Evolutionary conservation across 2,888 invertebrate species (phyloP), one percentile per base, ranked within the genome.

Genomic region (Pseudanteris insignis): DNA sequence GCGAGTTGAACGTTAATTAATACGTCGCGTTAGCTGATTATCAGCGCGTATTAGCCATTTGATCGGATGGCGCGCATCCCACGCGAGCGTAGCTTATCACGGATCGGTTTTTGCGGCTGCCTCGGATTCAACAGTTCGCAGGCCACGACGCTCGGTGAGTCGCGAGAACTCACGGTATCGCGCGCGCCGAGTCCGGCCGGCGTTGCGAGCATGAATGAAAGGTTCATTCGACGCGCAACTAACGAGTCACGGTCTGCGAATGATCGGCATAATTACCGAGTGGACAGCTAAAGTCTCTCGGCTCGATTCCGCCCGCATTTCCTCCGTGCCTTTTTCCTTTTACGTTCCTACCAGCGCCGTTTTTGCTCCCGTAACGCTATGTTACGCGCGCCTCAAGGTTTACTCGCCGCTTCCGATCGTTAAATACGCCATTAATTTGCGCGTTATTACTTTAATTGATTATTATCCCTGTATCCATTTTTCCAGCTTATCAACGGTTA

Each of bases 161-260:
- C 64, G 64, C 58, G 67, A 64, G 67, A 65, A 66, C 67, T 63
- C 65, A n/a, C n/a, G n/a, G n/a, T n/a, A n/a, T n/a, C n/a, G n/a
- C n/a, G n/a, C n/a, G n/a, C n/a, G n/a, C n/a, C n/a, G n/a, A n/a
- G n/a, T n/a, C n/a, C n/a, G n/a, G n/a, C n/a, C n/a, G n/a, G n/a
- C n/a, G n/a, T n/a, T n/a, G n/a, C n/a, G n/a, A 70, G 68, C 70
- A 69, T 70, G 68, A 69, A 69, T 70, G 70, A 67, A 64, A 67
- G 68, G 60, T 65, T 59, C 61, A 54, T 61, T 57, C 55, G 60
- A 30, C 68, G 65, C 65, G 62, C 66, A 67, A 67, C 71, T 71
- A 72, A 75, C 72, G 67, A 73, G 72, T 72, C 69, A 72, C 71
- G 70, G 72, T 74, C 70, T 68, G 69, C 68, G 69, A 69, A 70